These are phyloP conservation scores for Drosophila basisetae DNA, from an alignment of 2,888 invertebrate species.

Conservation along the genomic window DNA sequence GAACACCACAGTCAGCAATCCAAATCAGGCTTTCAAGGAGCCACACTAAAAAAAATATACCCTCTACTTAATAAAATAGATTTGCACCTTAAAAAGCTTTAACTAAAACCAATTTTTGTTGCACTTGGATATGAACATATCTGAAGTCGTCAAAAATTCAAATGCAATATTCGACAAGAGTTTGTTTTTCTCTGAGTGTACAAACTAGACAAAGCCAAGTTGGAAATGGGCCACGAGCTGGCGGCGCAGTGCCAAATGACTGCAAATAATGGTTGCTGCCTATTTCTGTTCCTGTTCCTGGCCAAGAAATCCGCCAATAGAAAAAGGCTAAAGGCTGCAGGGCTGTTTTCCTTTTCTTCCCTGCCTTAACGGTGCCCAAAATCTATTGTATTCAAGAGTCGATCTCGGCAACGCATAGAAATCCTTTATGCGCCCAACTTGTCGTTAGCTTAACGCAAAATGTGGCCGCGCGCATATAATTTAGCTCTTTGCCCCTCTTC, in stretches of 20 bases:
- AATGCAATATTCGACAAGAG: not conserved
- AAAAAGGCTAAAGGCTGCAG: conserved; percentile 26
- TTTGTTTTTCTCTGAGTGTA: not conserved
- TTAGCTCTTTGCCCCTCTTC: not conserved
- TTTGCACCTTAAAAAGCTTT: not conserved
- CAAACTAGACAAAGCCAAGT: conserved; percentile 51
- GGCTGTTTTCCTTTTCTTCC: not conserved
- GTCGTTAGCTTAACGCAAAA: conserved; percentile 80
- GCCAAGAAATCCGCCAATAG: conserved; percentile 20
- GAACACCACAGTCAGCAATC: conserved; percentile 26
- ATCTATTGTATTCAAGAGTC: conserved; percentile 53
- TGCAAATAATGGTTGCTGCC: conserved; percentile 71
- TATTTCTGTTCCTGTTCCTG: conserved; percentile 16
- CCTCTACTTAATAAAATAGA: not conserved
- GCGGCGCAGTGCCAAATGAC: conserved; percentile 69
- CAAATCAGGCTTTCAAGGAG: not conserved
- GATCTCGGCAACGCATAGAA: conserved; percentile 64
- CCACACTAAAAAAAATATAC: not conserved
- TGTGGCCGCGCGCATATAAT: conserved; percentile 78
- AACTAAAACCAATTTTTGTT: not conserved
- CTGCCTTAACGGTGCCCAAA: conserved; percentile 3
- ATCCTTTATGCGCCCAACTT: conserved; percentile 77
- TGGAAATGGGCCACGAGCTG: conserved; percentile 40
- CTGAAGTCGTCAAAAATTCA: not conserved
- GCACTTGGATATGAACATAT: not conserved